These are phyloP conservation scores for Polylopha cassiicola DNA, from an alignment of 2,888 invertebrate species.

Conservation along the genomic window DNA sequence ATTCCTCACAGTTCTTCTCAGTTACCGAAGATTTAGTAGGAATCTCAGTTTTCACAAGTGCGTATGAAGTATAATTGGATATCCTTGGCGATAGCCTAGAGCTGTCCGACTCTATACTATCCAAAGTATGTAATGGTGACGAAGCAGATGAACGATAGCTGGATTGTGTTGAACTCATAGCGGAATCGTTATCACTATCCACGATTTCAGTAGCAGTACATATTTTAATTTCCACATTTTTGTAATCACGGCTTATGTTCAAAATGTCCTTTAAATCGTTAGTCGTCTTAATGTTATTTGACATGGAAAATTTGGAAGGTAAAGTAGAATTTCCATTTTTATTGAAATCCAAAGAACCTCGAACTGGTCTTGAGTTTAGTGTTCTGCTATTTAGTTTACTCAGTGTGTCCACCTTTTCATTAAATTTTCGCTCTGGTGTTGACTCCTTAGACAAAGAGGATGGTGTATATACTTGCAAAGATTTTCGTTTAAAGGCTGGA, in stretches of 20 bases:
- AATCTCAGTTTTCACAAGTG: constrained; percentile 64
- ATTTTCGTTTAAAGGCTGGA: constrained; percentile 87
- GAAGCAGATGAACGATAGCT: constrained; percentile 85
- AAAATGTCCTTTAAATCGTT: constrained; percentile 52
- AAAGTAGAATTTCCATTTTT: constrained; percentile 36
- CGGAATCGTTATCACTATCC: constrained; percentile 92
- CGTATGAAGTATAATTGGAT: constrained; percentile 59
- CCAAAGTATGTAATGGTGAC: constrained; percentile 84
- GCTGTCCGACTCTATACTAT: constrained; percentile 74
- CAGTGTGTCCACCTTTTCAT: constrained; percentile 47
- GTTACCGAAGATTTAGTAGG: constrained; percentile 47
- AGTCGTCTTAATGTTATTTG: constrained; percentile 36
- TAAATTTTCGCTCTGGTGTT: constrained; percentile 64
- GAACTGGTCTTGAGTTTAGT: constrained; percentile 40
- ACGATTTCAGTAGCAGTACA: constrained; percentile 73
- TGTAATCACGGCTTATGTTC: constrained; percentile 53
- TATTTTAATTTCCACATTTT: constrained; percentile 66
- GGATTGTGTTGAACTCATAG: constrained; percentile 90
- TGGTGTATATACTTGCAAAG: constrained; percentile 80
- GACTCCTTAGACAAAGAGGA: constrained; percentile 66
- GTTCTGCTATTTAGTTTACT: constrained; percentile 46
- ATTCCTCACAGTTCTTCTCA: constrained; percentile 59
- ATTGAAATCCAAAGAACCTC: constrained; percentile 47
- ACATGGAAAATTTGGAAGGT: constrained; percentile 34
- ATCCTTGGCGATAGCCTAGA: constrained; percentile 72